Percentiles rank a stretch among this genome's conserved stretches.
These are phyloP conservation scores for Papio anubis DNA, from an alignment of 2,113 vertebrate genomes.

Conservation along the genomic window DNA sequence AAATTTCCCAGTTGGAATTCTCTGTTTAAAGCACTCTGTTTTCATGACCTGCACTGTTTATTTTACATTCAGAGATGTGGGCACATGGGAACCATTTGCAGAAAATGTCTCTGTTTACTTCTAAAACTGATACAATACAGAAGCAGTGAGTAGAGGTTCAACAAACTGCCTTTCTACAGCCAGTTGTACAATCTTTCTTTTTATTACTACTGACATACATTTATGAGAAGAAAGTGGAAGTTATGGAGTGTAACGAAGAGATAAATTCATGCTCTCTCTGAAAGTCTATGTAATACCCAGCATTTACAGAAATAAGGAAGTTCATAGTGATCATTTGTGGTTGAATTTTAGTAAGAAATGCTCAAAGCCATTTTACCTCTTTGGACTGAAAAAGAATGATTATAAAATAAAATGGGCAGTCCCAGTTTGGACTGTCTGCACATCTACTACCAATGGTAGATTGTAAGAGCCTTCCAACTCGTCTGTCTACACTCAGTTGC, in stretches of 20 bases:
- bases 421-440: background rate
- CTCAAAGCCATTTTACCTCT: background rate
- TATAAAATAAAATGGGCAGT: background rate
- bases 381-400: background rate
- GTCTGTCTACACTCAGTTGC: background rate
- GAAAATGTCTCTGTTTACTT: conserved; percentile 16
- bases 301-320: background rate
- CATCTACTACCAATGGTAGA: background rate
- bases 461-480: background rate
- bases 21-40: conserved; percentile 31
- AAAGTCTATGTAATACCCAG: background rate
- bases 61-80: conserved; percentile 40
- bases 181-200: background rate
- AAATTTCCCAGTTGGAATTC: conserved; percentile 14
- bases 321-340: background rate
- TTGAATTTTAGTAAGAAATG: background rate
- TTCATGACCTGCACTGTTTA: conserved; percentile 37
- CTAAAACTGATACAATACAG: conserved; percentile 21
- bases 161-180: conserved; percentile 5
- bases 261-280: background rate
- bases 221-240: background rate
- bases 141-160: conserved; percentile 2
- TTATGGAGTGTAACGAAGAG: background rate
- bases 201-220: background rate
- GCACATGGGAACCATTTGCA: conserved; percentile 49